Evolutionary conservation across 2,113 vertebrate genomes (phyloP), one percentile per base, ranked within the genome.

Genomic region (Pipra filicauda): DNA sequence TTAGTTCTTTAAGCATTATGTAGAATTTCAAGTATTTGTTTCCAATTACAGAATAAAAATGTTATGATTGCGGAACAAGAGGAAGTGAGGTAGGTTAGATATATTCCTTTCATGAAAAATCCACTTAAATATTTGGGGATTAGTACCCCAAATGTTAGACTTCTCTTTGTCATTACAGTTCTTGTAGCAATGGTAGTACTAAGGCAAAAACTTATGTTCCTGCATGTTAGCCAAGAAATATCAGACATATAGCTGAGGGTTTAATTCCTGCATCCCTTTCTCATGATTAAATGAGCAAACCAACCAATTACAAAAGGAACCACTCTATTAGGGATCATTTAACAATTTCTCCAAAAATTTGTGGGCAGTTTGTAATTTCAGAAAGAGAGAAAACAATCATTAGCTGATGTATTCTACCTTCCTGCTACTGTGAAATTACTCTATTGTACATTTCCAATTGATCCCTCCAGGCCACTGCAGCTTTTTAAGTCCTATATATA

Each of bases 1-100:
- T 96, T 97, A 96, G 66, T 67, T 90, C 62, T 74, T 97, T 74
- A 88, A 94, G 46, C 58, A 69, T 85, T 92, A 92, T 27, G 31
- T 37, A 72, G 55, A 87, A 85, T 90, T 96, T 80, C 91, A 93
- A 94, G 46, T 82, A 62, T 93, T 95, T 90, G 17, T 89, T 92
- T 93, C 78, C 33, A 76, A 35, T 85, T 81, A 52, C 26, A 58
- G 14, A 23, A n/a, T 57, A 59, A 83, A 83, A 82, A 69, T 17
- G 11, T n/a, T 76, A 51, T 35, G 8, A 86, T 2, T 70, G 58
- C n/a, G 14, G 49, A 93, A 76, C 27, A 86, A 54, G 23, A 77
- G 44, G 21, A 89, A 86, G 43, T 57, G 7, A 67, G 31, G 20
- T 22, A 76, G 11, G 2, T 52, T 80, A 74, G 26, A 62, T n/a